Base-by-base conservation (phyloP, 2,797 vertebrate species). In the Channa striata region DNA sequence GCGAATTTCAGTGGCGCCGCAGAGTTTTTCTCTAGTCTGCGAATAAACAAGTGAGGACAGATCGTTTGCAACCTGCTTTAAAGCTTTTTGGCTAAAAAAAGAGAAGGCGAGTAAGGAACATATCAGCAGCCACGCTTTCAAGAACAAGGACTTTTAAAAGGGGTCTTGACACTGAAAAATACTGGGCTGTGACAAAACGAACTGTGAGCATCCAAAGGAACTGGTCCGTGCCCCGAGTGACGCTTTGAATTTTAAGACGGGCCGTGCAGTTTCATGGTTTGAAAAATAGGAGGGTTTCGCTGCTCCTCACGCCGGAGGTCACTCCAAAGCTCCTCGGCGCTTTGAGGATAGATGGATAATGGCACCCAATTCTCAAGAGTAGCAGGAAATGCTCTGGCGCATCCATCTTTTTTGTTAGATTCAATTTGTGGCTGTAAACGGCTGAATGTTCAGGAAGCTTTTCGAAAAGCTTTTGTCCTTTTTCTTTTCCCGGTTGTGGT, bases 391-490 rank as follows among this genome's bases (percentile, higher is more conserved):
- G 36, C 61, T 30, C 20, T 19, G 56, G 56, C 8, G 7, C 59
- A 54, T 72, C 59, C 44, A 8, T 68, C 53, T 61, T 53, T 23
- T 62, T 46, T 58, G 21, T 54, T 25, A 23, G 17, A 66, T 74
- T 69, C 42, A 68, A 23, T 69, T 58, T 77, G 52, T 47, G 51
- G 54, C 60, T 65, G 25, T 30, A 50, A 84, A 63, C 1, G 36
- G 39, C 8, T 12, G 17, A 74, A 64, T 8, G 17, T 68, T 63
- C 20, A 8, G n/a, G 14, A 53, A 59, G 34, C 60, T 64, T 44
- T 25, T 1, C 6, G 4, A 67, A 59, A 72, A 63, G 30, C 11
- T 20, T 37, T 52, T 49, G 54, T 60, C 17, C 2, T 30, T 30
- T 30, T 30, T 30, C 2, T 6, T 6, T 30, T 6, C 25, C 12